phyloP scores from a whole-genome alignment of 2,797 vertebrate species.

The Fratercula arctica region DNA sequence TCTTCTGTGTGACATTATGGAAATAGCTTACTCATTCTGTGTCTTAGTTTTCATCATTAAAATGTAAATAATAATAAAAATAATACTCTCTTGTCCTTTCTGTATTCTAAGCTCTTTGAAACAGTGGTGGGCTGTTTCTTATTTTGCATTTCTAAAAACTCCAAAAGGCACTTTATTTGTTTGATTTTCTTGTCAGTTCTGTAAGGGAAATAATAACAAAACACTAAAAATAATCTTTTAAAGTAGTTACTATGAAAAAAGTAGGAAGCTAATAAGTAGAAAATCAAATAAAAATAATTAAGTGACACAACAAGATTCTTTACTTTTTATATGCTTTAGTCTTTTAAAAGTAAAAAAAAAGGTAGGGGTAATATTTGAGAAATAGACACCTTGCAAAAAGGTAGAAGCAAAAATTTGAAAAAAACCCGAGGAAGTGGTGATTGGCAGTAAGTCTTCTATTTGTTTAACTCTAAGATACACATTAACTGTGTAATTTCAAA shows the following conservation, averaged over 20 bases:
- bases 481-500: background rate
- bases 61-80: background rate
- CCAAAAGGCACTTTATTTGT: background rate
- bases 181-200: background rate
- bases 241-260: background rate
- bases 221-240: background rate
- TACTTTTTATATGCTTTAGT: background rate
- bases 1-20: background rate
- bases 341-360: background rate
- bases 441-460: background rate
- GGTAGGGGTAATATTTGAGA: background rate
- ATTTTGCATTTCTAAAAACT: background rate
- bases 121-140: background rate
- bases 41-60: background rate
- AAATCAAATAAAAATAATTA: background rate
- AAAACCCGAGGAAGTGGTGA: background rate
- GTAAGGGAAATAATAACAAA: background rate
- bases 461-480: background rate
- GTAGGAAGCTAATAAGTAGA: background rate
- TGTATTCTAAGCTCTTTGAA: background rate
- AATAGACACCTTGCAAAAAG: background rate
- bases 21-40: background rate
- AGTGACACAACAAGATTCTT: background rate
- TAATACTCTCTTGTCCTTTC: background rate
- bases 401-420: background rate